phyloP scores from a whole-genome alignment of 2,797 vertebrate genomes.

The Monodelphis domestica region DNA sequence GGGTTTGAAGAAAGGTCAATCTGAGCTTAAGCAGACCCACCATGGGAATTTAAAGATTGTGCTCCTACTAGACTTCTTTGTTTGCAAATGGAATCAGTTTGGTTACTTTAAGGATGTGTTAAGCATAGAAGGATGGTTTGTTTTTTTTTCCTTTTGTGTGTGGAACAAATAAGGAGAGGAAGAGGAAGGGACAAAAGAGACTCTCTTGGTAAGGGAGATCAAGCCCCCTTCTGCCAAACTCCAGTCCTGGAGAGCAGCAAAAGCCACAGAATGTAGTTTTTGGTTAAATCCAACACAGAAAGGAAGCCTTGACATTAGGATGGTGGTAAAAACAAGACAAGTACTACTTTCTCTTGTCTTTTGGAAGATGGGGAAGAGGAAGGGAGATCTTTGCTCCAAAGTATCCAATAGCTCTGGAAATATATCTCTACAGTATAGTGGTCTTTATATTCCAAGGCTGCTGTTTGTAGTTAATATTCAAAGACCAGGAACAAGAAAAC shows the following conservation, averaged over 20 bases:
- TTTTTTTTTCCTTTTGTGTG: constrained; percentile 87
- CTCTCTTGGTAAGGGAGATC: constrained; percentile 84
- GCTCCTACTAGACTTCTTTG: constrained; percentile 72
- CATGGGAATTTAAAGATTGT: constrained; percentile 80
- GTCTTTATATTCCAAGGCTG: not conserved
- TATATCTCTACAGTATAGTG: not conserved
- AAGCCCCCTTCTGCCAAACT: constrained; percentile 73
- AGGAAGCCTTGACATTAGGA: constrained; percentile 73
- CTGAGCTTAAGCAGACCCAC: constrained; percentile 78
- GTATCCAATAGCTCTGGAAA: not conserved
- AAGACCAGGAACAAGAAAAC: constrained; percentile 18
- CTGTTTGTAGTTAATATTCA: not conserved
- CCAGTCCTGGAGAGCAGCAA: constrained; percentile 62
- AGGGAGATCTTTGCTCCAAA: not conserved
- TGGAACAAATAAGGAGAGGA: constrained; percentile 64
- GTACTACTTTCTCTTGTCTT: not conserved
- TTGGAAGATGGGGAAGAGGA: not conserved
- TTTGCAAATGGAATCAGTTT: constrained; percentile 86
- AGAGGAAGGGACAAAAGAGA: constrained; percentile 41
- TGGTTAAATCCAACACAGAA: constrained; percentile 69
- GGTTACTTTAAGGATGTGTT: constrained; percentile 84
- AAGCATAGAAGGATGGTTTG: constrained; percentile 85
- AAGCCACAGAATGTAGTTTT: constrained; percentile 60
- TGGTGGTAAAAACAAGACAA: constrained; percentile 57
- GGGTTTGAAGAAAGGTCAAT: constrained; percentile 81